Evolutionary conservation across 2,888 invertebrate species (phyloP), one percentile per base, ranked within the genome.

Genomic region (Ditula angustiorana): DNA sequence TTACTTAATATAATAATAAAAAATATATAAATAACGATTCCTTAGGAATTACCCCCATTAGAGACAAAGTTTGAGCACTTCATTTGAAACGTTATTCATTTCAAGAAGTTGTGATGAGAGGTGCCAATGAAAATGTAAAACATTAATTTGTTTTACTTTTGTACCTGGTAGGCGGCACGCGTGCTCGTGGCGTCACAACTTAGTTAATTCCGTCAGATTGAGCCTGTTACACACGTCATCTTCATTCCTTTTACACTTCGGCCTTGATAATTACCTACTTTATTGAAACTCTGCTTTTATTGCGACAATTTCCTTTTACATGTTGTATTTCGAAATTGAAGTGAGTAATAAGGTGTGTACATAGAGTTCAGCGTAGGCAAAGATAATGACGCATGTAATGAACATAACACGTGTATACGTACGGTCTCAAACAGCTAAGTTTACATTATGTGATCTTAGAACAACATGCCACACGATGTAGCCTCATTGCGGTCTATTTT

Each of bases 71-170:
- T 44, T 47, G 33, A 33, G 23, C 37, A 30, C 37, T 55, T 33
- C 19, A 49, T 33, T 24, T 49, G 33, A 47, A 35, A 47, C 46
- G 35, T 35, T 47, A 35, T 24, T 46, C 55, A 26, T 64, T 61
- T 23, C 57, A 44, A 44, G 24, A 67, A 64, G 19, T 53, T 64
- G 23, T 52, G 37, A 21, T 47, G 35, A 24, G 55, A 35, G 35
- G 13, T 55, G 35, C 55, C 46, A 44, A 68, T 66, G 56, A 69
- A 69, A 66, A 53, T 64, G 62, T 68, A 58, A 68, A 66, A 64
- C 30, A 65, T 65, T 65, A 60, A 60, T 56, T 35, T 49, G 33
- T 55, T 56, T 23, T 8, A 47, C 28, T 50, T 49, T 23, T 53
- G 37, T 35, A 1, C 5, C n/a, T n/a, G n/a, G n/a, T n/a, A n/a